Base-by-base conservation (phyloP, 1,140 invertebrate genomes). In the Drosophila melanica region DNA sequence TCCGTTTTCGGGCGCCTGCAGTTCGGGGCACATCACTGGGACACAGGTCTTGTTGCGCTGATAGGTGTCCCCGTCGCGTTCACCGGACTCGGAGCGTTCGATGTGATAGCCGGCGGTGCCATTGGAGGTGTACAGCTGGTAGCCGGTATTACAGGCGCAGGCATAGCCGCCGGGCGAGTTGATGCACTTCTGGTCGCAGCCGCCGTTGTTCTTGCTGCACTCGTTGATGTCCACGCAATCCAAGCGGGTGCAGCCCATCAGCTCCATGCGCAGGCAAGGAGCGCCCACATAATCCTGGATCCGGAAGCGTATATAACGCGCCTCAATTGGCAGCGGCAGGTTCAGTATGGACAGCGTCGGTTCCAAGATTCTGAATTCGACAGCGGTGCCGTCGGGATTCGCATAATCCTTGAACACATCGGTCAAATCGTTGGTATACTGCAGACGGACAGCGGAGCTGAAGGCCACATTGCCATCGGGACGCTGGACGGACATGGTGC, bases 21-120 rank as follows among this genome's bases (percentile, higher is more conserved):
- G 90, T 3, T 92, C 89, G 9, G 97, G 96, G 87, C 98, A 99
- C 96, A 98, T 97, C 3, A 98, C 94, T 0, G 97, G 96, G 35
- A 99, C 98, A 92, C 98, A 99, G 14, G 98, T 98, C 93, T 99
- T 99, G 91, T 99, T 99, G 70, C 97, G 94, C 91, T 98, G 96
- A 92, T 97, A 97, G 2, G 95, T 94, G 92, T 99, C 98, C 1
- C 84, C 84, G 33, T 98, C 96, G 75, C 96, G 93, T 74, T 95
- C 93, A 7, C 98, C 98, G 65, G 95, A 95, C 94, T 99, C 98
- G 10, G 94, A 95, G 69, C 93, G 93, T 81, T 96, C 96, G 73
- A 99, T 94, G 23, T 92, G 85, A 77, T 96, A 99, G n/a, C 97
- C 97, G 74, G 97, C 97, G 1, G 98, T 99, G 18, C 98, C 98